phyloP scores from a whole-genome alignment of 2,797 vertebrate species.

The Pangasius djambal region DNA sequence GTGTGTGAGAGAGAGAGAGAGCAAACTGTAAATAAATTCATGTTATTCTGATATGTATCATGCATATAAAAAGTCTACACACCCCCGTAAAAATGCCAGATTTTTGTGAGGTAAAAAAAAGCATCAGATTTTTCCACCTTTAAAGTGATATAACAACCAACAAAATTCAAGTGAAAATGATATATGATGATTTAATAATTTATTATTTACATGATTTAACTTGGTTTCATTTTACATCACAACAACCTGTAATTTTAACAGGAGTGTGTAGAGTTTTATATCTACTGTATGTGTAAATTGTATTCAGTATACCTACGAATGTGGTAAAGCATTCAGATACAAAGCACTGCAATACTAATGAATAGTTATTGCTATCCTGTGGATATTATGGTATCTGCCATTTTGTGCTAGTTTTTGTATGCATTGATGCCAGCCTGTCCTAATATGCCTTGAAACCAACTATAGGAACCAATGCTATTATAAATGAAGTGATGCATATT shows the following conservation, averaged over 20 bases:
- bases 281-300: not conserved
- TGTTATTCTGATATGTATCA: not conserved
- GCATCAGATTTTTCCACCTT: not conserved
- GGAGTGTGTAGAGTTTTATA: not conserved
- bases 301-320: not conserved
- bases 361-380: not conserved
- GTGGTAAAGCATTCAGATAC: not conserved
- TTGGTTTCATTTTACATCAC: not conserved
- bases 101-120: not conserved
- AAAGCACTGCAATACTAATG: not conserved
- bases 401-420: not conserved
- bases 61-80: not conserved
- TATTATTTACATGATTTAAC: not conserved
- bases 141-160: not conserved
- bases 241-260: not conserved
- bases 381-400: not conserved
- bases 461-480: not conserved
- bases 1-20: not conserved
- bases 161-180: not conserved
- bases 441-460: not conserved
- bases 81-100: not conserved
- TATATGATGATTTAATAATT: not conserved
- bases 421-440: constrained; percentile 10
- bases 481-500: not conserved
- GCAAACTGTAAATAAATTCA: not conserved